Conservation (phyloP, 2,888 invertebrate species). For the Muschampia plurimacula region DNA sequence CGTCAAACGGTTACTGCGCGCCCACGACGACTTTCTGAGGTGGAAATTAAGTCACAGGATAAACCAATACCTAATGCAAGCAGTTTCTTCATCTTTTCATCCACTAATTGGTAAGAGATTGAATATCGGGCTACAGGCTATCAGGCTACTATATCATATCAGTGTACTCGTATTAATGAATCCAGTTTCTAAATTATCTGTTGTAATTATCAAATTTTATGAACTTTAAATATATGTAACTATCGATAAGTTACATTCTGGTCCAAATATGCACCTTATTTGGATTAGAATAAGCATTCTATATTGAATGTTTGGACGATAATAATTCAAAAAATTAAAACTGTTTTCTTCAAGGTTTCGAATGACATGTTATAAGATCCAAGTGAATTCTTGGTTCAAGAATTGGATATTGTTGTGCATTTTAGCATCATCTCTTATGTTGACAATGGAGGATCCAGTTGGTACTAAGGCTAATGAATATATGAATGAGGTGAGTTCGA, state of each 20-base stretch:
- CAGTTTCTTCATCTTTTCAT: slow-evolving; percentile 96
- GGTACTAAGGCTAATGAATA: slow-evolving; percentile 55
- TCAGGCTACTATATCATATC: no score
- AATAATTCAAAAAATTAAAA: neutral
- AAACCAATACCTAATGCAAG: slow-evolving; percentile 96
- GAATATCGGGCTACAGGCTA: neutral
- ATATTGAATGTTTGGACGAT: no score
- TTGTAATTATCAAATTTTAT: no score
- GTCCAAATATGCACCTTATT: neutral
- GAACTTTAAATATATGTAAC: neutral
- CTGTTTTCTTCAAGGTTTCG: slow-evolving; percentile 89
- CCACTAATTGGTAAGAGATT: slow-evolving; percentile 92
- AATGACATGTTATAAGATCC: slow-evolving; percentile 96
- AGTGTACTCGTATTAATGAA: no score
- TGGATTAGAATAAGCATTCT: neutral
- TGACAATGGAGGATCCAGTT: slow-evolving; percentile 98
- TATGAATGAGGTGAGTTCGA: slow-evolving; percentile 62
- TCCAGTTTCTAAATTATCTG: no score
- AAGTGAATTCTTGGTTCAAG: slow-evolving; percentile 91
- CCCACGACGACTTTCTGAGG: slow-evolving; percentile 93
- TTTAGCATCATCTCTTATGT: slow-evolving; percentile 98
- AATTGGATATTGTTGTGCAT: slow-evolving; percentile 98
- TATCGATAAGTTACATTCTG: neutral
- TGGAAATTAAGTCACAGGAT: slow-evolving; percentile 91
- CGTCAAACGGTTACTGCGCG: slow-evolving; percentile 86